Base-by-base conservation (phyloP, 2,888 invertebrate species). In the Melieria picta region DNA sequence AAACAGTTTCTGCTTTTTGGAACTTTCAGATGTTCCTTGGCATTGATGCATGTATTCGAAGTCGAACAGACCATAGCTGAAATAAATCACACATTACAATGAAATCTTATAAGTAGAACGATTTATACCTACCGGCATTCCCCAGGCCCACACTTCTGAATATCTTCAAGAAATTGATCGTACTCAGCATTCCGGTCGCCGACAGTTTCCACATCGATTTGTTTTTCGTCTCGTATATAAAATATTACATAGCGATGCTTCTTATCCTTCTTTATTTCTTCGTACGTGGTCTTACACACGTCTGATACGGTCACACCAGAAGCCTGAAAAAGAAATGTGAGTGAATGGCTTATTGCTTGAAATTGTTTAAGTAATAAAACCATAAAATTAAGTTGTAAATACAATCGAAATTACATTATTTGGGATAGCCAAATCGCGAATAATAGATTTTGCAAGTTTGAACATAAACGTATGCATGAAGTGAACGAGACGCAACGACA, bases 1-100 rank as follows among this genome's bases (percentile, higher is more conserved):
- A 91, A 98, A 96, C 82, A 98, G 90, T 88, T 98, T 98, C 89
- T 98, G 97, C 93, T 97, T 97, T 92, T 97, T 97, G 87, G 95
- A 94, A 84, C 95, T 95, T 90, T 96, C 97, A 80, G 97, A 96
- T 83, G 97, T 97, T 87, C 97, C 97, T 88, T 97, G 97, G 87
- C 96, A 96, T 88, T 96, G 96, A 88, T 97, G 96, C 89, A 96
- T 96, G 89, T 98, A 99, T 89, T 98, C 97, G 86, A 98, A 98
- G 88, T 99, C 99, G 88, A 95, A 99, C 68, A 97, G 92, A 77
- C 98, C 98, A 88, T 99, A 99, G 87, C 90, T 90, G 85, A 45
- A 42, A 48, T 10, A 47, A 9, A 67, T 45, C 58, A 42, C 45
- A 11, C n/a, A 11, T 46, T 64, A 69, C 13, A 63, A 60, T 56